Base-by-base conservation (phyloP, 2,888 invertebrate species). In the Amblyteles armatorius region DNA sequence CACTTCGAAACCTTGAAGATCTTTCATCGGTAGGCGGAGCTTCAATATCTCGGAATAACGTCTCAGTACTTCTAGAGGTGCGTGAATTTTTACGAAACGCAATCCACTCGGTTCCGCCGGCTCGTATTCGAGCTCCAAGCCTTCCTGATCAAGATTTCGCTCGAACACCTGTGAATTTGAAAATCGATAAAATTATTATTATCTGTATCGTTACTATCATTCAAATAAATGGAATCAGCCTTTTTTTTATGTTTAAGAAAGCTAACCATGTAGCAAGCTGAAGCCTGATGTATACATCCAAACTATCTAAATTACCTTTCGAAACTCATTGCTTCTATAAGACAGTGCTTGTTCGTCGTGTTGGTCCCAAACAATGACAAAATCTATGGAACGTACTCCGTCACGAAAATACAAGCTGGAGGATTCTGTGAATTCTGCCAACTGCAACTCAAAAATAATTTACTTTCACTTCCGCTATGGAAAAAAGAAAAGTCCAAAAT, bases 1-100 rank as follows among this genome's bases (percentile, higher is more conserved):
- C 86, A 96, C 95, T 88, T 95, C 95, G 76, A 96, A 93, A 3
- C 96, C 96, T 88, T 96, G 95, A 92, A 97, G 96, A 95, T 97
- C 97, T 95, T 97, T 98, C 98, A 99, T 99, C 3, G 99, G 98
- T 97, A 99, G 97, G 92, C 98, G 95, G 33, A 99, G 95, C 93
- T 99, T 98, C 89, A 99, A 95, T 90, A 98, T 97, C 94, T 99
- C 99, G 84, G 98, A 96, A 94, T 99, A 99, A 89, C 98, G 95
- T 88, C 97, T 95, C 73, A 99, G 94, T 6, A 99, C 98, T 91
- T 97, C 96, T 88, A 96, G 94, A 0, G 99, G 98, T 0, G 98
- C 97, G 94, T 98, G 98, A 83, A 99, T 96, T 96, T 99, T 99
- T 86, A 98, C 95, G 94, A 98, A 98, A 94, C 96, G 95, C 78